Evolutionary conservation across 2,113 vertebrate species (phyloP).

Genomic region (Syngnathoides biaculeatus): DNA sequence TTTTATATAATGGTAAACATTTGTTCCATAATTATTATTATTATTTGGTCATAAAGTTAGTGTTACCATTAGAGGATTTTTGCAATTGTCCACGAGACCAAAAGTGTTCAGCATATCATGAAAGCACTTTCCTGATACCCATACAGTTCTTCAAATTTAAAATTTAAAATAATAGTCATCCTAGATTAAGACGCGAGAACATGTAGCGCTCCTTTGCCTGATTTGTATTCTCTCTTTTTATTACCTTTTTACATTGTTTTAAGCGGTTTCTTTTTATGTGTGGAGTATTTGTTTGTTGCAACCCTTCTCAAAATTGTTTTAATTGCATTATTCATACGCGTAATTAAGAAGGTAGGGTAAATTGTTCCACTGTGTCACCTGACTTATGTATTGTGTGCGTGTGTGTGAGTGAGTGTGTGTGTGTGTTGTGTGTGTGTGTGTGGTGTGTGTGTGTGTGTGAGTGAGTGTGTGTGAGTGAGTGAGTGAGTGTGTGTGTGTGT

Average conservation of each 20-base stretch:
- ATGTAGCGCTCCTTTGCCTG: background rate
- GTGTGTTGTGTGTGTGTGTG: slow-evolving; percentile 36
- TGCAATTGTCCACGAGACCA: no score
- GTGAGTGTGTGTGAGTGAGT: slow-evolving; percentile 20
- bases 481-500: slow-evolving; percentile 34
- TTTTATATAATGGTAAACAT: background rate
- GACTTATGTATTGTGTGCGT: background rate
- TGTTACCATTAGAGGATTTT: no score
- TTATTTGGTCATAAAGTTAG: background rate
- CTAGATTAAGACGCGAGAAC: background rate
- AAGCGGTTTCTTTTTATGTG: background rate
- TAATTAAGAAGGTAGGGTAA: background rate
- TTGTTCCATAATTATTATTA: background rate
- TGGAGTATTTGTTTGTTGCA: slow-evolving; percentile 13
- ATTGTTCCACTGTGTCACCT: background rate
- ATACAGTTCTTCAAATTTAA: no score
- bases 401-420: slow-evolving; percentile 25
- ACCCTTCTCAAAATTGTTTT: background rate
- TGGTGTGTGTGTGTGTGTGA: slow-evolving; percentile 33
- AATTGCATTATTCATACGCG: background rate
- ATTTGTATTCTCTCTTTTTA: slow-evolving; percentile 11
- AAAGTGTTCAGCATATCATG: background rate
- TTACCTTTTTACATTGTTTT: slow-evolving; percentile 10
- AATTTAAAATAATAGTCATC: no score
- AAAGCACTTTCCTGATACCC: background rate